phyloP scores from a whole-genome alignment of 2,888 invertebrate species.

The Thereva nobilitata region DNA sequence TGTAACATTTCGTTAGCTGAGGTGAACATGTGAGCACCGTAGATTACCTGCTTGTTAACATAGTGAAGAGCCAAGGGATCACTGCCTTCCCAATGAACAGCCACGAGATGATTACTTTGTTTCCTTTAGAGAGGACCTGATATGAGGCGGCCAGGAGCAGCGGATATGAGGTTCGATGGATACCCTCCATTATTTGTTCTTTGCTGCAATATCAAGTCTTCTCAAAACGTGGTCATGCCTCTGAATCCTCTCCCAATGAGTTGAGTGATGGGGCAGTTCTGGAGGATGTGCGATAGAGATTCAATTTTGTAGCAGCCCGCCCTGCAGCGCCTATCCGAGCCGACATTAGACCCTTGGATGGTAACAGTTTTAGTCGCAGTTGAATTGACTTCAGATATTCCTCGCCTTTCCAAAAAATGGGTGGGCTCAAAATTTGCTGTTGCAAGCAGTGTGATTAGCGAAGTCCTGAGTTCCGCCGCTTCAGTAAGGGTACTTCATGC shows the following conservation, averaged over 20 bases:
- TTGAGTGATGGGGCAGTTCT: background rate
- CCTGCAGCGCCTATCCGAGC: background rate
- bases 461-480: background rate
- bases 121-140: background rate
- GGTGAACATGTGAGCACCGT: background rate
- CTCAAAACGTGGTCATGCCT: background rate
- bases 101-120: background rate
- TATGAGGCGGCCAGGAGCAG: background rate
- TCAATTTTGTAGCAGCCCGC: background rate
- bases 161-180: background rate
- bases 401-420: background rate
- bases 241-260: background rate
- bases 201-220: background rate
- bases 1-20: constrained; percentile 24
- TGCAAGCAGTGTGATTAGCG: background rate
- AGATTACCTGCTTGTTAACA: background rate
- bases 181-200: background rate
- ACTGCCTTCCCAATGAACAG: background rate
- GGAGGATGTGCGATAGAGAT: background rate
- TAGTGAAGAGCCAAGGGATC: background rate
- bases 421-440: background rate
- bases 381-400: background rate
- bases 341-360: background rate
- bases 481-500: background rate
- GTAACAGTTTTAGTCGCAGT: background rate